Evolutionary conservation across 2,113 vertebrate species (phyloP), one percentile per base, ranked within the genome.

Genomic region (Pyrgilauda ruficollis): DNA sequence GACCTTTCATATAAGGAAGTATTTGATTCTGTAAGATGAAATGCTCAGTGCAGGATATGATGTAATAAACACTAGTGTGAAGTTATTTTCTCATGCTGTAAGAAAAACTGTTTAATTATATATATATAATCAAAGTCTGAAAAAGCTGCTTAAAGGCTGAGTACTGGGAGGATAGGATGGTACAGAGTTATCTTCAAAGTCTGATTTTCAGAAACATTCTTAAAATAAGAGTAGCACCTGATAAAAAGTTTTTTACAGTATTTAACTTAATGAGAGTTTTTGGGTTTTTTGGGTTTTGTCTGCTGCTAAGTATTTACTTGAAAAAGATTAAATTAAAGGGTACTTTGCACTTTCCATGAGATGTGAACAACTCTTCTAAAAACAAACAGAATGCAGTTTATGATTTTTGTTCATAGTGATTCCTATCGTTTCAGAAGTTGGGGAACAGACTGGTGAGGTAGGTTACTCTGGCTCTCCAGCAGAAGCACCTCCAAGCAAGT

Each of bases 401-500:
- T 63, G 43, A 35, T 73, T 87, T 95, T 95, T 35, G 73, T 95
- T 97, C 76, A 93, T 89, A 87, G 83, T 94, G 46, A 81, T 97
- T 96, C 75, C 96, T 97, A 91, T 78, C 97, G 3, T 98, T 97
- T 94, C 97, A 98, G 98, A 98, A 97, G 98, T 97, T 85, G 98
- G 98, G 27, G 99, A 99, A 85, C 93, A 98, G 87, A 94, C 97
- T 27, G 95, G 98, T 93, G 99, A 99, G 59, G 99, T 99, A 86
- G 99, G 98, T 92, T 99, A 98, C 94, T 98, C 99, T 15, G 97
- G 98, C 93, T 99, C 99, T 72, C 99, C 99, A 43, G 99, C 98
- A 83, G 99, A 99, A 97, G 99, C 99, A 72, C 98, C 99, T 94
- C 99, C 99, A 94, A 99, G 98, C 98, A 99, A 99, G 96, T 99